These are phyloP conservation scores for Oncorhynchus masou DNA, from an alignment of 2,113 vertebrate species.

Conservation along the genomic window DNA sequence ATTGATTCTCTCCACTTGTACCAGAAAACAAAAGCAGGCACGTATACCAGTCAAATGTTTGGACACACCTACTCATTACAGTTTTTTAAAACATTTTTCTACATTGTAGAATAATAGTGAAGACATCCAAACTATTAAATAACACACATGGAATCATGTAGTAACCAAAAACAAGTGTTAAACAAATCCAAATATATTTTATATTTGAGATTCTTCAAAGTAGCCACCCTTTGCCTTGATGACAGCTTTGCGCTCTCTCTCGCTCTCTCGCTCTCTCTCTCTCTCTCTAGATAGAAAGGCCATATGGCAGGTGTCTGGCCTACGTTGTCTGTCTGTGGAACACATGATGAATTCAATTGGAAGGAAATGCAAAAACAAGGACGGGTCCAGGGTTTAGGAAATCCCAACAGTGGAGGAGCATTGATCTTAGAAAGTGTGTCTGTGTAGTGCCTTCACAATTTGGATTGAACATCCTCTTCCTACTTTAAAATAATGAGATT, in stretches of 20 bases:
- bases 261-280: constrained; percentile 30
- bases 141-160: too few relatives aligned
- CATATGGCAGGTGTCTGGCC: constrained; percentile 68
- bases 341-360: constrained; percentile 59
- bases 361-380: constrained; percentile 50
- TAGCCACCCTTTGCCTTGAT: too few relatives aligned
- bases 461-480: constrained; percentile 17
- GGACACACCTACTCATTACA: too few relatives aligned
- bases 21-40: constrained; percentile 23
- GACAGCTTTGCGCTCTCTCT: too few relatives aligned
- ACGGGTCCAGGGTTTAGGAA: constrained; percentile 62
- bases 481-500: too few relatives aligned
- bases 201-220: too few relatives aligned
- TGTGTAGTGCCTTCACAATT: constrained; percentile 20
- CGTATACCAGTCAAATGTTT: too few relatives aligned
- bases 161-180: too few relatives aligned
- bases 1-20: constrained; percentile 5
- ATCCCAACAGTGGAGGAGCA: constrained; percentile 53
- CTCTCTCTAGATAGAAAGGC: constrained; percentile 57
- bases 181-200: too few relatives aligned
- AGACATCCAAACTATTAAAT: too few relatives aligned
- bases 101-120: too few relatives aligned
- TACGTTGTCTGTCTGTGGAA: constrained; percentile 58
- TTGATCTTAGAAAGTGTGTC: constrained; percentile 27
- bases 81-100: too few relatives aligned